Base-by-base conservation (phyloP, 2,113 vertebrate genomes). In the Neofelis nebulosa region DNA sequence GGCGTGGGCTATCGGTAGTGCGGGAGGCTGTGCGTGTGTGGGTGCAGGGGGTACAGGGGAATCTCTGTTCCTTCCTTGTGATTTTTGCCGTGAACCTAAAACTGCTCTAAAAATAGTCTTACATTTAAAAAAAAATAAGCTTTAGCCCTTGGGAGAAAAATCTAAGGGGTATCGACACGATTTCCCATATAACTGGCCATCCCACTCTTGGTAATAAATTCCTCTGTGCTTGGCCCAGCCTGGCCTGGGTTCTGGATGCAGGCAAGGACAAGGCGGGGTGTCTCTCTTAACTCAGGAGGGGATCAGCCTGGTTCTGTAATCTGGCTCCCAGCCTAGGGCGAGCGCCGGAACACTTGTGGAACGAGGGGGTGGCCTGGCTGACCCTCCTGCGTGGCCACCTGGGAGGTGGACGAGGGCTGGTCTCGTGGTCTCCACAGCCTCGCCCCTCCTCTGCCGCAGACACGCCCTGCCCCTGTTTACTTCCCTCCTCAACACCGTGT, bases 401-500 rank as follows among this genome's bases (percentile, higher is more conserved):
- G 31, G 85, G 6, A 31, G 81, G 8, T 23, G 50, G 27, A 10
- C 2, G 63, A 18, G 7, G 6, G 7, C 18, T 10, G 36, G 45
- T 7, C 0, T 0, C 33, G 27, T 29, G 3, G 0, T 13, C 69
- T 18, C 88, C 36, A 61, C 68, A 92, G 61, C 82, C 52, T 57
- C 0, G 16, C 13, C 25, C 21, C 12, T 55, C 33, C 15, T 85
- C 36, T 63, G 0, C 85, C 57, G 9, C 96, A 99, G 99, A 97
- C 99, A 99, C 0, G 99, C 99, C 0, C 99, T 99, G 76, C 99
- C 99, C 0, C 99, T 99, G 83, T 99, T 99, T 98, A 99, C 99
- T 78, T 99, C 99, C 0, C 99, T 99, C 91, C 99, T 99, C 96
- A 99, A 99, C 3, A 98, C 99, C 0, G 99, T 99, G 97, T 99